phyloP scores from a whole-genome alignment of 1,140 invertebrate genomes.

The Pachypeltis micranthus region DNA sequence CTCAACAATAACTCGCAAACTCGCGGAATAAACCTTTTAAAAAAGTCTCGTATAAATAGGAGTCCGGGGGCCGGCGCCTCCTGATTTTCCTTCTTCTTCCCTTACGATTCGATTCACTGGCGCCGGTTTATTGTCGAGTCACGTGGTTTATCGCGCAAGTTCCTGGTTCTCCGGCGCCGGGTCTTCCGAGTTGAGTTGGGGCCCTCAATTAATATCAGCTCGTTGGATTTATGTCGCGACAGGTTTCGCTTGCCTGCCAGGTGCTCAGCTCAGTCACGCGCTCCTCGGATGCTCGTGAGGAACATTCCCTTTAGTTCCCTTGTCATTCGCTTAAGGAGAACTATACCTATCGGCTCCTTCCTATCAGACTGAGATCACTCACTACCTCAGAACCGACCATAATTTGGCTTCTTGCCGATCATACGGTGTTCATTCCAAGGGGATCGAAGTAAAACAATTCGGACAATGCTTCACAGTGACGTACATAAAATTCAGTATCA shows the following conservation, averaged over 20 bases:
- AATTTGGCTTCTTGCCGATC: not conserved
- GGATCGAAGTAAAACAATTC: no score
- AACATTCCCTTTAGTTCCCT: not conserved
- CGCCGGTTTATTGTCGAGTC: not conserved
- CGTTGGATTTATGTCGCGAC: not conserved
- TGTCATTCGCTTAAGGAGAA: not conserved
- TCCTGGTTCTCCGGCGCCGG: not conserved
- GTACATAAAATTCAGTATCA: no score
- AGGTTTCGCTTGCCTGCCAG: not conserved
- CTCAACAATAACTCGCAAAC: not conserved
- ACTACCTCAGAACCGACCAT: not conserved
- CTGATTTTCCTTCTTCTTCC: not conserved
- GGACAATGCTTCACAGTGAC: no score
- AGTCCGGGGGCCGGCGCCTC: not conserved
- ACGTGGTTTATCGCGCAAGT: not conserved
- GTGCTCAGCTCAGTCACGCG: not conserved
- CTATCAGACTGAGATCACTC: no score
- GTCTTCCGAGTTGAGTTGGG: not conserved
- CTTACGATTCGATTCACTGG: not conserved
- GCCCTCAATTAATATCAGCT: not conserved
- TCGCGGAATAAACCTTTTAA: not conserved
- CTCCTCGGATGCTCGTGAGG: not conserved
- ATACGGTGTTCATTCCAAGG: not conserved
- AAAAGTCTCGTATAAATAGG: no score
- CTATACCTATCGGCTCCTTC: not conserved